Evolutionary conservation across 2,888 invertebrate genomes (phyloP).

Genomic region (Meteorus cinctellus): DNA sequence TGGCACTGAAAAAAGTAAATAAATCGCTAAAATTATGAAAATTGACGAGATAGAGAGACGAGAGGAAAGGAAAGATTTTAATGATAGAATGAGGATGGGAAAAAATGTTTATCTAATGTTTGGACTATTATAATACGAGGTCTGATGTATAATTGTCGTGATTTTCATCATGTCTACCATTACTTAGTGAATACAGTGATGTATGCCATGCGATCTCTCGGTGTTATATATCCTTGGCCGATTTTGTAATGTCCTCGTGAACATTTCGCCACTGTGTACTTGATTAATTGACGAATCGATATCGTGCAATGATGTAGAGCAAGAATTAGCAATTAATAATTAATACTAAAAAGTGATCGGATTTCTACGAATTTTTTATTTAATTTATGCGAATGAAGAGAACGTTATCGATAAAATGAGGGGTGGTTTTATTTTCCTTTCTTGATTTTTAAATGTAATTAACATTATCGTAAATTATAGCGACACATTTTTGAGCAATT

Average conservation of each 20-base stretch:
- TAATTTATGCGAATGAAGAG: neutral
- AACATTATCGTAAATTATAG: conserved; percentile 10
- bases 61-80: neutral
- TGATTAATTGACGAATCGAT: conserved; percentile 35
- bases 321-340: neutral
- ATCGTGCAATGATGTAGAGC: neutral
- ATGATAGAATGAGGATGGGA: neutral
- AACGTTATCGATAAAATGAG: neutral
- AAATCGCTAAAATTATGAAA: neutral
- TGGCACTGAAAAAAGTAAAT: neutral
- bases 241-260: conserved; percentile 38
- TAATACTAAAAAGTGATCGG: neutral
- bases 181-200: neutral
- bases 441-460: conserved; percentile 2
- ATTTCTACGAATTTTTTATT: neutral
- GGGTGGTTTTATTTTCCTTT: neutral
- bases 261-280: conserved; percentile 32
- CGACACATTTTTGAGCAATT: conserved; percentile 13
- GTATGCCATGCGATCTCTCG: conserved; percentile 5
- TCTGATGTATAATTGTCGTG: neutral
- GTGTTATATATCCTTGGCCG: conserved; percentile 35
- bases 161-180: neutral
- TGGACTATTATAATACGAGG: neutral
- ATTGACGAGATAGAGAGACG: neutral
- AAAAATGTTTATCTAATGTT: neutral